Evolutionary conservation across 1,140 invertebrate species (phyloP), one percentile per base, ranked within the genome.

Genomic region (Drosophila miranda): DNA sequence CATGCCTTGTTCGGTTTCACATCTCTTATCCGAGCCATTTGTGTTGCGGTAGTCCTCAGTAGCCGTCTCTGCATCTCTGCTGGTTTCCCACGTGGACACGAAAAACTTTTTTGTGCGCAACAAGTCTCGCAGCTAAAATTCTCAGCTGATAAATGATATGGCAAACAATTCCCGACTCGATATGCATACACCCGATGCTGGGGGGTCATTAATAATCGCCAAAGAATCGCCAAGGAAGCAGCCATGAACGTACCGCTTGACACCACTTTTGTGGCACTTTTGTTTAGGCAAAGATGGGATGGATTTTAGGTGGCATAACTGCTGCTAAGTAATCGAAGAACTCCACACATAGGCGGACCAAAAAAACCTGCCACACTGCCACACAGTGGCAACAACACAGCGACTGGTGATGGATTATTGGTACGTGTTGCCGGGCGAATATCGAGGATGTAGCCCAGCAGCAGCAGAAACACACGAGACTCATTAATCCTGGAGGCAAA

Each of bases 71-170:
- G 16, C 57, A 54, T 78, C 55, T 53, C 44, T 50, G 60, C 59
- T 26, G 30, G 38, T 45, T 56, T 79, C 73, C 77, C 78, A 89
- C 73, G 75, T 86, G 87, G 68, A 89, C 87, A 89, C 57, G 87
- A 87, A 89, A 89, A 89, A 78, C 79, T 89, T 89, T 86, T 89
- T 89, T 89, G 64, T 89, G 79, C 78, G 87, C 82, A 89, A 89
- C 87, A 89, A 89, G 82, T 89, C 73, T 72, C 61, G 44, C 60
- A 62, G 76, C 74, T 75, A 82, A 75, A 82, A 79, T 79, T 84
- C 71, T 64, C 54, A 67, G 14, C 74, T 89, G 87, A 89, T 89
- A 89, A 89, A 89, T 89, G 87, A 87, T 84, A 89, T 78, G 67
- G 55, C 73, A 74, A 52, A 64, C 74, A 64, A 49, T 60, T 78